Conservation (phyloP, 2,888 invertebrate genomes). For the Spilosoma lubricipeda region DNA sequence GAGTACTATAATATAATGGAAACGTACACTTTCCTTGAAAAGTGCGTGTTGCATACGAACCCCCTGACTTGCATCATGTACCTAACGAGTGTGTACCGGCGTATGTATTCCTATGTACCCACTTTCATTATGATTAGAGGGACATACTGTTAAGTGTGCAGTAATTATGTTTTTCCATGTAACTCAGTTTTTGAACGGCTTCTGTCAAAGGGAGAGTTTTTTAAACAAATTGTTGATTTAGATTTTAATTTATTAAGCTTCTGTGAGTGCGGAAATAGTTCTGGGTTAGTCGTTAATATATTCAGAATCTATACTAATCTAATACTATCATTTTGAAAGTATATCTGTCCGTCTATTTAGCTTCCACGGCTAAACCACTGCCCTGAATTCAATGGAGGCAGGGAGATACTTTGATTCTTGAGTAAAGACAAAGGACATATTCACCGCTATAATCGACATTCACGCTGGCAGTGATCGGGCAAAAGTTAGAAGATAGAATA, state of each 20-base stretch:
- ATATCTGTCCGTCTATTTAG: no score
- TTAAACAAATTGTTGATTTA: neutral
- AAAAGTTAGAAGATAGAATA: no score
- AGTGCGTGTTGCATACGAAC: conserved; percentile 37
- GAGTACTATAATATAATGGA: conserved; percentile 24
- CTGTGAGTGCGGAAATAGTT: no score
- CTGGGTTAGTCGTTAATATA: no score
- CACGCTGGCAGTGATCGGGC: no score
- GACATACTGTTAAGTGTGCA: neutral
- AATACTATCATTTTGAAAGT: no score
- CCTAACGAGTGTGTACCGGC: conserved; percentile 18
- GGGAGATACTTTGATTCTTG: no score
- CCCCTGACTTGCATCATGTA: conserved; percentile 20
- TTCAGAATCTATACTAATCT: no score
- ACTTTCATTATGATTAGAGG: conserved; percentile 20
- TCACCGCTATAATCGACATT: no score
- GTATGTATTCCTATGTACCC: conserved; percentile 11
- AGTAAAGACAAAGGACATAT: no score
- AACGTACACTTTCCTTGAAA: conserved; percentile 33
- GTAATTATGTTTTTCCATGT: conserved; percentile 16
- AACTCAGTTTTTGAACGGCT: neutral
- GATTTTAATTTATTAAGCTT: neutral
- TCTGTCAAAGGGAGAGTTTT: neutral
- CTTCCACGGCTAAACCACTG: no score
- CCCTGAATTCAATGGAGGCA: no score